A percentile compares a stretch with the other conserved stretches of the same genome.
phyloP scores from a whole-genome alignment of 2,113 vertebrate species.

The Ahaetulla prasina region DNA sequence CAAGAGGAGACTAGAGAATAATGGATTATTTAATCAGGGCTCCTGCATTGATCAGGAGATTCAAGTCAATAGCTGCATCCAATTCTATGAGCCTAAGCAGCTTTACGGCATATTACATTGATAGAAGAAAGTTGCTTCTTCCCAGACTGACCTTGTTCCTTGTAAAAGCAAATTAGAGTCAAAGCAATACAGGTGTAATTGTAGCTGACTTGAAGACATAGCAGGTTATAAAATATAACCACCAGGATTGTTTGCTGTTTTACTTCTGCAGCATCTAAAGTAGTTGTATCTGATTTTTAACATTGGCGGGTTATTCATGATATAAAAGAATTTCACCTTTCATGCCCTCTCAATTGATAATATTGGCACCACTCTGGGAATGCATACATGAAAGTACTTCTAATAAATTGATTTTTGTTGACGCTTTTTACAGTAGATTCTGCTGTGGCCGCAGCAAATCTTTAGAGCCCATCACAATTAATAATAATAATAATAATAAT shows the following conservation, averaged over 20 bases:
- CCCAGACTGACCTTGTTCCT: neutral
- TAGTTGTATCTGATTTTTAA: neutral
- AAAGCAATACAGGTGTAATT: neutral
- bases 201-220: neutral
- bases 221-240: neutral
- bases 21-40: neutral
- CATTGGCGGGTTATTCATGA: neutral
- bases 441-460: neutral
- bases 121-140: neutral
- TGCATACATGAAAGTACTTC: neutral
- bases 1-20: neutral
- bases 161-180: neutral
- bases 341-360: conserved; percentile 31
- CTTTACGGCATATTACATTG: neutral
- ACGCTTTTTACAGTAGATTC: conserved; percentile 20
- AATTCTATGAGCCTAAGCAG: neutral
- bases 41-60: neutral
- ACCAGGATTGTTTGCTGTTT: neutral
- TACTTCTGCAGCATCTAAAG: neutral
- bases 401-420: conserved; percentile 24
- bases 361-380: conserved; percentile 24
- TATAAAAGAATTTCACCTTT: conserved; percentile 47
- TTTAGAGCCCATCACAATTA: neutral
- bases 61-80: neutral
- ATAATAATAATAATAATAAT: neutral